Percentiles rank a stretch among this genome's conserved stretches.
Conservation (phyloP, 2,888 invertebrate genomes). For the Tribolium freemani region DNA sequence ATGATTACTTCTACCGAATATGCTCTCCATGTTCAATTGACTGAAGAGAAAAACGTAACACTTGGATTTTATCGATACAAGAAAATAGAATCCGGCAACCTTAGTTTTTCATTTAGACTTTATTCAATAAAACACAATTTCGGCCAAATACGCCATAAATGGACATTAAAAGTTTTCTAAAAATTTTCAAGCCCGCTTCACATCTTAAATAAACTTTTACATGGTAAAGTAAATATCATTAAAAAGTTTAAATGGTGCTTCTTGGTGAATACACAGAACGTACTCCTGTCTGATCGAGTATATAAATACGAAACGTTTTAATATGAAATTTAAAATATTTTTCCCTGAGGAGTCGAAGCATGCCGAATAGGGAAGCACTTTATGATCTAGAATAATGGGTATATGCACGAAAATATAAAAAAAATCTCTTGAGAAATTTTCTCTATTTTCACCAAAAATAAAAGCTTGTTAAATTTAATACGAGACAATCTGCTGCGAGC, state of each 20-base stretch:
- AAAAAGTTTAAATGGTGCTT: background rate
- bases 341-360: constrained; percentile 14
- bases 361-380: constrained; percentile 17
- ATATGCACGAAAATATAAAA: constrained; percentile 21
- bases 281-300: background rate
- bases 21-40: constrained; percentile 51
- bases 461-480: constrained; percentile 30
- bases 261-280: background rate
- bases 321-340: constrained; percentile 31
- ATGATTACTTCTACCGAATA: constrained; percentile 47
- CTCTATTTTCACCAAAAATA: constrained; percentile 18
- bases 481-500: background rate
- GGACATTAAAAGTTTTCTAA: background rate
- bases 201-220: background rate
- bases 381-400: constrained; percentile 23
- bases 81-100: constrained; percentile 16
- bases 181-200: background rate
- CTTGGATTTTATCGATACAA: constrained; percentile 47
- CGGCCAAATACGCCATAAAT: background rate
- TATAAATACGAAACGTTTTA: constrained; percentile 33
- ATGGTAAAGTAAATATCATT: background rate
- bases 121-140: background rate
- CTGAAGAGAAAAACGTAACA: constrained; percentile 48
- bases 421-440: constrained; percentile 19
- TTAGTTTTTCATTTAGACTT: background rate